Evolutionary conservation across 2,113 vertebrate genomes (phyloP), one percentile per base, ranked within the genome.

Genomic region (Bubo blakistoni): DNA sequence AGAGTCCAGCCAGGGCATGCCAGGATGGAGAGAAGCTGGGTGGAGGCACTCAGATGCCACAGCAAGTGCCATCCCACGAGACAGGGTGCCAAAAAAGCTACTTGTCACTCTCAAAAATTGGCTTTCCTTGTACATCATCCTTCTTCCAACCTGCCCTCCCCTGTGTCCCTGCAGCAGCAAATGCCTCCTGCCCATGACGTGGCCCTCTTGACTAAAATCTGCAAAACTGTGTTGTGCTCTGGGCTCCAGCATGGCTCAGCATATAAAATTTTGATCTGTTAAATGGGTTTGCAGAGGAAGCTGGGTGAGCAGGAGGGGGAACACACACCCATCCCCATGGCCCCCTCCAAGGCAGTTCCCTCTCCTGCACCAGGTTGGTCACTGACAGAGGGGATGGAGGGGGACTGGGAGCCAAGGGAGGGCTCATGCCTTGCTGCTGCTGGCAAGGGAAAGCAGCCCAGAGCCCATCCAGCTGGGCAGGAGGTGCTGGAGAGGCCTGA

Each of bases 221-320:
- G 36, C 38, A 78, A 58, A 63, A 47, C 13, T 1, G 8, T 62
- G 46, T 19, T 57, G 16, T 59, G 58, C 51, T 94, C 58, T 70
- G 67, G 55, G 72, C 38, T 78, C 32, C 46, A 42, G 73, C 29
- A 32, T 9, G 38, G 73, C 81, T 87, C 92, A 74, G 87, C 52
- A 24, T 81, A 93, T 90, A 87, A 95, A 94, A 96, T 87, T 91
- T 95, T 96, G 57, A 87, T 95, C 57, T 58, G 19, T 47, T 74
- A 77, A 89, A 71, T 55, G 52, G 22, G 5, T 81, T 95, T 93
- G 38, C 36, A 54, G 73, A 40, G 38, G n/a, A 91, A 92, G 47
- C 38, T 29, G 47, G 32, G 47, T 74, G 47, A 85, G 32, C 14
- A 30, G 19, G 51, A 42, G 46, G 11, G 22, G 29, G 29, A 84